Conservation (phyloP, 1,140 invertebrate species). For the Heterodera schachtii region DNA sequence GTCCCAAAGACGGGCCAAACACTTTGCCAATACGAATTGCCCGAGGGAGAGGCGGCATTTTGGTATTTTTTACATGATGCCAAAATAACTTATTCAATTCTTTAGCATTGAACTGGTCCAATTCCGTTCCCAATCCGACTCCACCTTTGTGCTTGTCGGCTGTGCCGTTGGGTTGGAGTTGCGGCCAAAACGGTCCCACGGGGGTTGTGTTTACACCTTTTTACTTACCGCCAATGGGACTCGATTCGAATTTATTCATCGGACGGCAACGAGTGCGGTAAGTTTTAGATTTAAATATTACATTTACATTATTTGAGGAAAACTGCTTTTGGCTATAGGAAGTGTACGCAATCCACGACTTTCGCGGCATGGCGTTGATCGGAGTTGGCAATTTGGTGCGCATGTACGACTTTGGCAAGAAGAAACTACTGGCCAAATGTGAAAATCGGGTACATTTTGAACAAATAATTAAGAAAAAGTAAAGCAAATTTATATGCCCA, state of each 20-base stretch:
- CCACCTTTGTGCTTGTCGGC: constrained; percentile 80
- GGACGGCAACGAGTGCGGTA: constrained; percentile 90
- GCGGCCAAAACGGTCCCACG: constrained; percentile 79
- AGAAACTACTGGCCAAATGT: constrained; percentile 93
- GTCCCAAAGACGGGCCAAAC: constrained; percentile 84
- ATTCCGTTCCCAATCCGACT: constrained; percentile 74
- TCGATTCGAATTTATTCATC: constrained; percentile 85
- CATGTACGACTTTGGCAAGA: constrained; percentile 94
- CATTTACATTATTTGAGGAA: constrained; percentile 52
- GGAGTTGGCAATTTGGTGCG: constrained; percentile 88
- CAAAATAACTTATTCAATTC: constrained; percentile 9
- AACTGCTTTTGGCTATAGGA: constrained; percentile 55
- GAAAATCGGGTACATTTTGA: constrained; percentile 82
- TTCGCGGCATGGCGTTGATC: constrained; percentile 87
- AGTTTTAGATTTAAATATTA: constrained; percentile 29
- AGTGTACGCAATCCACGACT: constrained; percentile 82
- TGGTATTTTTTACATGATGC: constrained; percentile 69
- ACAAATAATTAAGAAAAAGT: constrained; percentile 25
- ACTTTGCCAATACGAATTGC: constrained; percentile 78
- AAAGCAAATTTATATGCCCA: constrained; percentile 11
- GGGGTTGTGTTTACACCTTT: constrained; percentile 85
- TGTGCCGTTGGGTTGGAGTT: constrained; percentile 86
- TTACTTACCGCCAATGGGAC: constrained; percentile 71
- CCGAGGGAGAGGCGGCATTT: constrained; percentile 94
- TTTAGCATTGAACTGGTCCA: constrained; percentile 76